Evolutionary conservation across 2,113 vertebrate genomes (phyloP), one percentile per base, ranked within the genome.

Genomic region (Fregetta grallaria): DNA sequence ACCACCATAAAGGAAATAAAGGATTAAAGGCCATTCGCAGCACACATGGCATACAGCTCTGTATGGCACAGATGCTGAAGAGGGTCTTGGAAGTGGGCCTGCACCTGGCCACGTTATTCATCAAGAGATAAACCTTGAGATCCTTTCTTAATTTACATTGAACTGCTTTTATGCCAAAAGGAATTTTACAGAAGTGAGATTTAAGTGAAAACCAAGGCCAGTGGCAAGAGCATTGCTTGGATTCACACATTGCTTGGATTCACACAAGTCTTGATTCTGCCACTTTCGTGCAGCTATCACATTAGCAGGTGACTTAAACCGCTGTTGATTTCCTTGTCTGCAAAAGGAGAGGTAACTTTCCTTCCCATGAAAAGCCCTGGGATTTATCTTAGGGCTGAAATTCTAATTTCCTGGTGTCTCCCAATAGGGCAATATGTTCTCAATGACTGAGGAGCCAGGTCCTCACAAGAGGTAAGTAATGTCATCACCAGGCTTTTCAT

Each of bases 1-100:
- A 90, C 53, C 26, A 3, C 76, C 58, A 82, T 93, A 91, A 95
- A 95, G 95, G 91, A 95, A 97, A 97, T 96, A 88, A 95, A 94
- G 94, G 91, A 94, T 92, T 97, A 96, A 91, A 92, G 62, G 61
- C 73, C 70, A 42, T 63, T 95, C 12, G 8, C 81, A 90, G 70
- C 66, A 87, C 81, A 92, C 93, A 90, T 89, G 78, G 70, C 67
- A 83, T 53, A 38, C 55, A 86, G 72, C 88, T 91, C 70, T 82
- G 6, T 73, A n/a, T 17, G 36, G 47, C 88, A 94, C 72, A 95
- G 84, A 92, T 91, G 80, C 61, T 89, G 44, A 93, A 89, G 79
- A 93, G n/a, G 58, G 44, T 77, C 47, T 82, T 81, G 80, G 58
- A 86, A 34, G 42, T 38, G 32, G 44, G 52, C 75, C 44, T 86